Base-by-base conservation (phyloP, 2,113 vertebrate species). In the Stegostoma tigrinum region DNA sequence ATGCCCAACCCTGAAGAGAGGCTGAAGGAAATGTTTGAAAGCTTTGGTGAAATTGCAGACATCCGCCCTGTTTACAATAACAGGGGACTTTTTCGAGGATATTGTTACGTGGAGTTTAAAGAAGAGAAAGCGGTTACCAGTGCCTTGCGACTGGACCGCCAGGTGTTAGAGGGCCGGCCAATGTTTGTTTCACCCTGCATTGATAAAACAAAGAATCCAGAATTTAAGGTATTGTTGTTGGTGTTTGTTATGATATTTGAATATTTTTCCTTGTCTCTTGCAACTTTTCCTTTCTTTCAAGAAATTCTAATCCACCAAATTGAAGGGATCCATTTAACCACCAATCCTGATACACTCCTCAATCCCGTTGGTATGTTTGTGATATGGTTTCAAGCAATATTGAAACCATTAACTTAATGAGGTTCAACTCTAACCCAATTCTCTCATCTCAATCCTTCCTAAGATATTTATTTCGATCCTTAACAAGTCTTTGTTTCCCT, bases 121-220 rank as follows among this genome's bases (percentile, higher is more conserved):
- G 98, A 98, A 0, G 97, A 97, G 21, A 97, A 96, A n/a, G 97
- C 98, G 0, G 98, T 98, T 0, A 27, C 96, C 0, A 98, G 98
- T 89, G 99, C 99, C 0, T 97, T 99, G 95, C 97, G 97, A 96
- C 89, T 99, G 96, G 99, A 99, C 96, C 97, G 99, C 15, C 97
- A 96, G 38, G 97, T 97, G 0, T 96, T 99, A 83, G 98, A 98
- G 4, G 98, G 98, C 19, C 98, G 99, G 96, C 99, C 99, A 0
- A 99, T 99, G 98, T 99, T 99, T 96, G 99, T 99, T 10, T 99
- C 99, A 0, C 99, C 99, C 0, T 99, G 99, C 94, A 98, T 99
- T 3, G 99, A 99, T 97, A 99, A 99, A 97, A 98, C 97, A 97
- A 99, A 98, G 97, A 98, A 99, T 70, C 99, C 99, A 0, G 98